Evolutionary conservation across 2,888 invertebrate genomes (phyloP).

Genomic region (Flexamia atlantica): DNA sequence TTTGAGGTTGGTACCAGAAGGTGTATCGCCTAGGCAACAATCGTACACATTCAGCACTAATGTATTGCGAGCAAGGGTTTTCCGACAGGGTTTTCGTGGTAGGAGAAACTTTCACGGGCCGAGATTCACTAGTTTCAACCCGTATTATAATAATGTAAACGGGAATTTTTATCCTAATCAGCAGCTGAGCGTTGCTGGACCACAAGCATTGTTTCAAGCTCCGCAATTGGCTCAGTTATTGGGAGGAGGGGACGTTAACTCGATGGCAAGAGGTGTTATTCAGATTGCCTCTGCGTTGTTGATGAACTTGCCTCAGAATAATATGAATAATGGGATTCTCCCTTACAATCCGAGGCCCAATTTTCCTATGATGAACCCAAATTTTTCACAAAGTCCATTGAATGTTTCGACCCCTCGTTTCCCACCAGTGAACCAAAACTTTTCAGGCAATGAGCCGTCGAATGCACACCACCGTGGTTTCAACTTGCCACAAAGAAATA

Average conservation of each 20-base stretch:
- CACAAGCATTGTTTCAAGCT: conserved; percentile 35
- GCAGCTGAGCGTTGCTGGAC: not conserved
- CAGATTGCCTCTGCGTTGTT: conserved; percentile 66
- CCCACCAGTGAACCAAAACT: conserved; percentile 3
- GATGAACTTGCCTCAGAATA: conserved; percentile 34
- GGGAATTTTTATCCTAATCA: not conserved
- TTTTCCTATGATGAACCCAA: not conserved
- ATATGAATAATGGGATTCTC: not conserved
- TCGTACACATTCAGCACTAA: conserved; percentile 47
- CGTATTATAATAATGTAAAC: conserved; percentile 18
- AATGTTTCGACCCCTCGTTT: not conserved
- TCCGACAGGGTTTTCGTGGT: conserved; percentile 16
- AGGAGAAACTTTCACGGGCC: conserved; percentile 47
- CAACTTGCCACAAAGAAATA: not conserved
- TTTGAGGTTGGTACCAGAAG: conserved; percentile 17
- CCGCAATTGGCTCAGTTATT: conserved; percentile 57
- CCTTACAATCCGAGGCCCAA: not conserved
- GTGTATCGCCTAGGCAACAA: conserved; percentile 33
- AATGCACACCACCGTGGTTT: not conserved
- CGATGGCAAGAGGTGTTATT: conserved; percentile 66
- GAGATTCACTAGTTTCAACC: conserved; percentile 24
- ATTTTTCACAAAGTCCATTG: not conserved
- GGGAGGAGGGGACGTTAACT: conserved; percentile 63
- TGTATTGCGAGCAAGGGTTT: conserved; percentile 21
- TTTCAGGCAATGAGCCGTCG: not conserved